Conservation (phyloP, 2,888 invertebrate species). For the Seira ritae region DNA sequence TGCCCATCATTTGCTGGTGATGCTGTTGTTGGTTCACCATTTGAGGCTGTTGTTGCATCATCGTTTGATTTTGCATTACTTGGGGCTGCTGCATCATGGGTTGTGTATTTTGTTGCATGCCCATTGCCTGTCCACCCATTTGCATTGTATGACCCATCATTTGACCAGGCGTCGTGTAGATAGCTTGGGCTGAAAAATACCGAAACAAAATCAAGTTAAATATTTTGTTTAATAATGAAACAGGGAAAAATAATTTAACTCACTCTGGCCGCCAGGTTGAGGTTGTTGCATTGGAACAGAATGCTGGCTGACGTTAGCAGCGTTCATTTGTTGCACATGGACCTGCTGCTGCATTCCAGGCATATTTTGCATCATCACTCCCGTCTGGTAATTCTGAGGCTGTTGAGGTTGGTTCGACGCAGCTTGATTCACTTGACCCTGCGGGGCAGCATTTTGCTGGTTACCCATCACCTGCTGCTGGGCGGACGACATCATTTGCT, state of each 20-base stretch:
- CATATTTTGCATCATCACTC: slow-evolving; percentile 68
- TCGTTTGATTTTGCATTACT: slow-evolving; percentile 77
- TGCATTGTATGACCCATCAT: slow-evolving; percentile 61
- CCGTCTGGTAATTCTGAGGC: slow-evolving; percentile 67
- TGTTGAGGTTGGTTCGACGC: slow-evolving; percentile 37
- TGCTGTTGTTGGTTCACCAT: slow-evolving; percentile 46
- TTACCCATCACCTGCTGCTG: slow-evolving; percentile 37
- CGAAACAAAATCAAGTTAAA: slow-evolving; percentile 22
- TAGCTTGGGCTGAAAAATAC: slow-evolving; percentile 44
- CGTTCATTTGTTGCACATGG: slow-evolving; percentile 65
- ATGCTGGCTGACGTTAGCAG: slow-evolving; percentile 64
- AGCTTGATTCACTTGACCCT: slow-evolving; percentile 39
- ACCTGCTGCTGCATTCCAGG: slow-evolving; percentile 53
- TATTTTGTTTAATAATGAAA: slow-evolving; percentile 1
- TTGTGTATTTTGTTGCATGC: slow-evolving; percentile 58
- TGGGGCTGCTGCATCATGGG: slow-evolving; percentile 76
- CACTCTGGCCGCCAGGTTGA: slow-evolving; percentile 67
- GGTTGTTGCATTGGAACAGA: slow-evolving; percentile 75
- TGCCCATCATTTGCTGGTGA: slow-evolving; percentile 78
- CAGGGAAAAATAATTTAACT: no score
- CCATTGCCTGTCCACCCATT: slow-evolving; percentile 52
- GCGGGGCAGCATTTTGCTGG: slow-evolving; percentile 51
- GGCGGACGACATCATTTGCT: slow-evolving; percentile 42
- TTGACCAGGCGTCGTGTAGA: slow-evolving; percentile 56
- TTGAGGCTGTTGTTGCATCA: slow-evolving; percentile 76